phyloP scores from a whole-genome alignment of 1,140 invertebrate species.

The Vanessa tameamea region DNA sequence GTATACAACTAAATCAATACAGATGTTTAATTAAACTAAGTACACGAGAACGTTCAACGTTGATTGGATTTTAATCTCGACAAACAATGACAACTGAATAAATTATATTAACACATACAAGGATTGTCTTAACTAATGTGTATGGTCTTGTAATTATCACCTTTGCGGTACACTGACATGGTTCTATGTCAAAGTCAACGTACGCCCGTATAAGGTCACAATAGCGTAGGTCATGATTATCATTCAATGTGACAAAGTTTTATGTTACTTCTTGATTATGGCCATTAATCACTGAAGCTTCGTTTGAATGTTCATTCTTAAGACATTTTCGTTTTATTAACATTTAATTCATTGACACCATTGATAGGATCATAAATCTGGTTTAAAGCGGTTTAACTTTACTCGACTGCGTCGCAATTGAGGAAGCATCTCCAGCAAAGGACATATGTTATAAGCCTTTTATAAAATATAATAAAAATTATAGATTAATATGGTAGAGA shows the following conservation, averaged over 20 bases:
- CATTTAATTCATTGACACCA: not conserved
- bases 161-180: conserved; percentile 17
- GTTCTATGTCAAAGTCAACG: conserved; percentile 34
- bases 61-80: not conserved
- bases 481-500: no score
- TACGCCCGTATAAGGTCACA: conserved; percentile 34
- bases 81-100: conserved; percentile 4
- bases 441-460: no score
- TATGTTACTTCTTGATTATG: conserved; percentile 13
- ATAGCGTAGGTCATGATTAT: conserved; percentile 38
- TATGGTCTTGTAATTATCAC: conserved; percentile 37
- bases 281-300: conserved; percentile 12
- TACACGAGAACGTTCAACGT: not conserved
- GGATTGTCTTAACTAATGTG: conserved; percentile 4
- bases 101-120: not conserved
- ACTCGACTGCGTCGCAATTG: not conserved
- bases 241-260: conserved; percentile 18
- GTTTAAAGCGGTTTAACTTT: not conserved
- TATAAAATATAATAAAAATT: no score
- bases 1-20: no score
- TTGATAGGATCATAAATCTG: not conserved
- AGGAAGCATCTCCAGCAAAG: not conserved
- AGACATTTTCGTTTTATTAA: not conserved
- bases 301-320: conserved; percentile 13
- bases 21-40: no score